phyloP scores from a whole-genome alignment of 1,140 invertebrate species.

The Orchestia grillus region DNA sequence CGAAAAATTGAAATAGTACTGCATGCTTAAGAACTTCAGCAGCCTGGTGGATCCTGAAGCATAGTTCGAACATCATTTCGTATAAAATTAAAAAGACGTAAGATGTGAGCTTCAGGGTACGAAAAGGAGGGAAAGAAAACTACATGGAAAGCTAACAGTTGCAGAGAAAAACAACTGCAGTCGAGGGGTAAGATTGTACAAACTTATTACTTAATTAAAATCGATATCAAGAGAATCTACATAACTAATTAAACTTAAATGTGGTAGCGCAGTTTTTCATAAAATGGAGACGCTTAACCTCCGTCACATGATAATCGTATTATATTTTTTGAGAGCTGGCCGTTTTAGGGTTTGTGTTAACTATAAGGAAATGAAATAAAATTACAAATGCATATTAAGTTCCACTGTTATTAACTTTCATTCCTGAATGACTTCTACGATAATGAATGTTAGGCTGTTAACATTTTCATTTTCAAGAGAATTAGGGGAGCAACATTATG shows the following conservation, averaged over 20 bases:
- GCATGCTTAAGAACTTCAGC: neutral
- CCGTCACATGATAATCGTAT: neutral
- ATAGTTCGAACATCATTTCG: neutral
- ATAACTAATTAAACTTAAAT: conserved; percentile 50
- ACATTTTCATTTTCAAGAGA: neutral
- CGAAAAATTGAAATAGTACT: neutral
- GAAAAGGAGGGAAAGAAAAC: neutral
- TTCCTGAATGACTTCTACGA: neutral
- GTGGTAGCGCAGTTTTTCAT: conserved; percentile 11
- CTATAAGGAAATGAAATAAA: neutral
- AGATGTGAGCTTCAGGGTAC: neutral
- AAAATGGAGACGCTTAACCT: neutral
- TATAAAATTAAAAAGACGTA: neutral
- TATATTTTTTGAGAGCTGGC: neutral
- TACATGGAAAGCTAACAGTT: neutral
- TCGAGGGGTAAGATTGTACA: conserved; percentile 54
- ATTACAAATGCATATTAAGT: neutral
- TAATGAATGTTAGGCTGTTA: neutral
- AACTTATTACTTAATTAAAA: conserved; percentile 51
- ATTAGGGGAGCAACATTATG: no score
- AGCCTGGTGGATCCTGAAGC: neutral
- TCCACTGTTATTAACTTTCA: neutral
- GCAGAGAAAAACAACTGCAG: neutral
- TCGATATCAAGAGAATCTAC: conserved; percentile 49
- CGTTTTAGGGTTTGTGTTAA: neutral